These are phyloP conservation scores for Calephelis perditalis DNA, from an alignment of 2,888 invertebrate species.

Conservation along the genomic window DNA sequence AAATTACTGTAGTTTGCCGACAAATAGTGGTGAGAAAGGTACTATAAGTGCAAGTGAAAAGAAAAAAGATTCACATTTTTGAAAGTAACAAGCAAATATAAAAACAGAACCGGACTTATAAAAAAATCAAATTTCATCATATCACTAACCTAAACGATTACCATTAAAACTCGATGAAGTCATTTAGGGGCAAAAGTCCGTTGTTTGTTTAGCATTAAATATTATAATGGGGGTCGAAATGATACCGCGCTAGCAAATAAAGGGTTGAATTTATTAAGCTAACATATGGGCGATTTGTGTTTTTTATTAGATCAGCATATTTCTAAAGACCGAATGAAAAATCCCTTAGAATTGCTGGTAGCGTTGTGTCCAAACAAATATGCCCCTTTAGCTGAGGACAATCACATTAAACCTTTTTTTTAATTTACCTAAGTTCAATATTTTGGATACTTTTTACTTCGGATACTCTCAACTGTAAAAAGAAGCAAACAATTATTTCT, in stretches of 20 bases:
- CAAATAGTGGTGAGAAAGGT: too few species aligned
- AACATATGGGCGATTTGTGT: constrained; percentile 40
- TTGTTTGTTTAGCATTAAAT: constrained; percentile 75
- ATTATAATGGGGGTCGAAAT: constrained; percentile 69
- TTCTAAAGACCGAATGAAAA: constrained; percentile 37
- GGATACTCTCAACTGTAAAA: too few species aligned
- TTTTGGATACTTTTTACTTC: too few species aligned
- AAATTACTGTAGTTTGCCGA: too few species aligned
- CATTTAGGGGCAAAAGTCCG: constrained; percentile 60
- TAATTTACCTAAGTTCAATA: not conserved
- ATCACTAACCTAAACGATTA: constrained; percentile 32
- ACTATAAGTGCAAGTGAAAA: too few species aligned
- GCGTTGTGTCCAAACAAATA: too few species aligned
- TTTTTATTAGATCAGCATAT: constrained; percentile 47
- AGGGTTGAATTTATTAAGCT: constrained; percentile 61
- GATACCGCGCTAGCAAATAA: constrained; percentile 59
- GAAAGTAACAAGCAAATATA: not conserved
- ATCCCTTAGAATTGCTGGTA: too few species aligned
- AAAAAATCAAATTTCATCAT: not conserved
- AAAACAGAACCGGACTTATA: not conserved
- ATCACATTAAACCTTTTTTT: not conserved
- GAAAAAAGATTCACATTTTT: too few species aligned
- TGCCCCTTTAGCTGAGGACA: not conserved
- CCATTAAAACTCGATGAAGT: constrained; percentile 50
- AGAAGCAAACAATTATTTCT: too few species aligned